phyloP scores from a whole-genome alignment of 23 tunicate species.

The Clavelina lepadiformis region DNA sequence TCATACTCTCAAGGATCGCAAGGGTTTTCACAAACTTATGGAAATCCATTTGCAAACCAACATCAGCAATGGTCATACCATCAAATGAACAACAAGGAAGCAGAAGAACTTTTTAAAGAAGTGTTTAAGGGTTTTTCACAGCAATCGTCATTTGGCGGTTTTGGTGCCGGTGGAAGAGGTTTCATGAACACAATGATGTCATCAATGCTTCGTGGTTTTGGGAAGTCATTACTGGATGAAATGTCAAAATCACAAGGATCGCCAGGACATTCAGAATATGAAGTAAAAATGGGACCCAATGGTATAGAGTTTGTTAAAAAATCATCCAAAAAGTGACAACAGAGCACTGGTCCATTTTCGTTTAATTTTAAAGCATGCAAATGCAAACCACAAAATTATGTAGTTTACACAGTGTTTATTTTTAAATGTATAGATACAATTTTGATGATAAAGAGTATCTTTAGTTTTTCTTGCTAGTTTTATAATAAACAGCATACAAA shows the following conservation, averaged over 20 bases:
- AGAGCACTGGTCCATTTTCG: no score
- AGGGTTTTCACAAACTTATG: not conserved
- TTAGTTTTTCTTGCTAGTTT: no score
- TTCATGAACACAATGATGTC: constrained; percentile 2
- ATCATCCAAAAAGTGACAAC: not conserved
- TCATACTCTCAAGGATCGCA: not conserved
- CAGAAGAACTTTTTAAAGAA: constrained; percentile 40
- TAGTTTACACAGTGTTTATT: no score
- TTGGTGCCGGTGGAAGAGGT: not conserved
- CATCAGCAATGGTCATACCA: constrained; percentile 19
- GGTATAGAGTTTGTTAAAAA: constrained; percentile 21
- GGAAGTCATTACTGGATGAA: constrained; percentile 1
- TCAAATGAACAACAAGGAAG: constrained; percentile 23
- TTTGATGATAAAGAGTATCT: no score
- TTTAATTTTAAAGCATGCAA: no score
- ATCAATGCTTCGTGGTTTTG: not conserved
- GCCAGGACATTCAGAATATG: constrained; percentile 7
- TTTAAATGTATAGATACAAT: no score
- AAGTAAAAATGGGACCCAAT: constrained; percentile 15
- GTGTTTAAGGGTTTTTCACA: constrained; percentile 27
- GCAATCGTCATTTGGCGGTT: no score
- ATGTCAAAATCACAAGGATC: not conserved
- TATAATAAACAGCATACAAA: no score
- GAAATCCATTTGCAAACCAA: not conserved
- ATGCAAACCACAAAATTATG: no score